These are phyloP conservation scores for Morpho achilles DNA, from an alignment of 2,888 invertebrate species.

Conservation along the genomic window DNA sequence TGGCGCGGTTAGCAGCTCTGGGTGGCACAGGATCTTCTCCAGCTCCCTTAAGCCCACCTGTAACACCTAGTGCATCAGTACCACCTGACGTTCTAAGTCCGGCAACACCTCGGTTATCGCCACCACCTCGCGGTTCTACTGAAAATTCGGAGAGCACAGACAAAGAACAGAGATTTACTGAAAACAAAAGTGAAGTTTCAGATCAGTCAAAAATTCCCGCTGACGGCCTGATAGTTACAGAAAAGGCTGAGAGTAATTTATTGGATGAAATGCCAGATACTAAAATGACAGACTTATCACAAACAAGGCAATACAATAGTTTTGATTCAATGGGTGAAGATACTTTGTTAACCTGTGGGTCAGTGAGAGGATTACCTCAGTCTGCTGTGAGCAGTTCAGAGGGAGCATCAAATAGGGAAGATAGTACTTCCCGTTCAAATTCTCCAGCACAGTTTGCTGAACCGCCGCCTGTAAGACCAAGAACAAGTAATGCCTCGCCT, in stretches of 20 bases:
- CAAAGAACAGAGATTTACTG: constrained; percentile 61
- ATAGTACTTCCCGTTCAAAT: constrained; percentile 67
- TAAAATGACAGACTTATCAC: constrained; percentile 74
- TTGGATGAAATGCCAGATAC: constrained; percentile 74
- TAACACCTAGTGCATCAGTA: constrained; percentile 65
- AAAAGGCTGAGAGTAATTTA: constrained; percentile 68
- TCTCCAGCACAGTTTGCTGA: constrained; percentile 72
- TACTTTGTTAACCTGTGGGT: constrained; percentile 65
- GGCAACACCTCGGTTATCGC: constrained; percentile 43
- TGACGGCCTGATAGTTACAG: constrained; percentile 71
- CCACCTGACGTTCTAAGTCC: constrained; percentile 48
- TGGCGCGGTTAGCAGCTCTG: constrained; percentile 84
- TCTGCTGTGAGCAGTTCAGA: constrained; percentile 57
- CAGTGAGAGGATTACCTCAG: constrained; percentile 65
- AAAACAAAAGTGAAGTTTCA: constrained; percentile 55
- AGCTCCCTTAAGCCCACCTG: constrained; percentile 68
- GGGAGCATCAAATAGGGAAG: constrained; percentile 57
- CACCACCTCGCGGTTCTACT: constrained; percentile 46
- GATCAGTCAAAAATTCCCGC: constrained; percentile 64
- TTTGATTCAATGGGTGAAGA: constrained; percentile 75
- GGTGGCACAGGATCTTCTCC: constrained; percentile 72
- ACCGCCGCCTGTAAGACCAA: constrained; percentile 61
- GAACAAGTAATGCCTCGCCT: constrained; percentile 61
- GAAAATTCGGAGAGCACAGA: constrained; percentile 56
- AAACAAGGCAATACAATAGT: constrained; percentile 71